These are phyloP conservation scores for Bombus pascuorum DNA, from an alignment of 1,140 invertebrate genomes.

Conservation along the genomic window DNA sequence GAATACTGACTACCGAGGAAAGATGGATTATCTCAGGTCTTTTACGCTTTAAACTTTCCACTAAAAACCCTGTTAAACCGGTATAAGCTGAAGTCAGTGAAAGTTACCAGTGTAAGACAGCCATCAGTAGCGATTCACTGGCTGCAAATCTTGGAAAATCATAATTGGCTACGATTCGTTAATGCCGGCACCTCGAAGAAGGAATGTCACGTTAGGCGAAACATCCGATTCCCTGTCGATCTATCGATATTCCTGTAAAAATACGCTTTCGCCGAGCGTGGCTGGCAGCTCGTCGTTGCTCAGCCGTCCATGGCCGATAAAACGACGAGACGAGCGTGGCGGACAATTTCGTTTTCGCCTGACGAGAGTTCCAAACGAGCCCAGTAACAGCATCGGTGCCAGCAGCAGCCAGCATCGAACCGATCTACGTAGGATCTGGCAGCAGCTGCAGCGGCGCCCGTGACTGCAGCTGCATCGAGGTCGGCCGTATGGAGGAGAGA, in stretches of 20 bases:
- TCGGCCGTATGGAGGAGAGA: constrained; percentile 27
- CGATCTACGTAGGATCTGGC: constrained; percentile 58
- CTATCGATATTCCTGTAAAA: constrained; percentile 46
- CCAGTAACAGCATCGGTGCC: constrained; percentile 46
- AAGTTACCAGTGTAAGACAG: background rate
- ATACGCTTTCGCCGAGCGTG: constrained; percentile 40
- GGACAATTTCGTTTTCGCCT: constrained; percentile 69
- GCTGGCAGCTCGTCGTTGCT: constrained; percentile 13
- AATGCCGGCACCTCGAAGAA: background rate
- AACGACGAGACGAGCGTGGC: constrained; percentile 56
- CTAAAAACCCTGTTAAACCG: background rate
- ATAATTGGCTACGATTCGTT: background rate
- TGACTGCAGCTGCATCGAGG: constrained; percentile 62
- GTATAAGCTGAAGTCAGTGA: background rate
- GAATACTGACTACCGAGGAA: no score
- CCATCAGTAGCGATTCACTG: background rate
- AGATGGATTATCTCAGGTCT: background rate
- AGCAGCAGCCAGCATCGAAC: constrained; percentile 47
- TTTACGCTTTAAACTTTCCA: background rate
- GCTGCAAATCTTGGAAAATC: background rate
- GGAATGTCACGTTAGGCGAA: background rate
- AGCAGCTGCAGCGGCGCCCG: constrained; percentile 56
- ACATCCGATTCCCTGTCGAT: constrained; percentile 36
- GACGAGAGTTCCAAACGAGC: constrained; percentile 70
- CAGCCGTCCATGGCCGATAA: constrained; percentile 53